Percentiles rank a stretch among this genome's conserved stretches.
Conservation (phyloP, 2,113 vertebrate genomes). For the Hemicordylus capensis region DNA sequence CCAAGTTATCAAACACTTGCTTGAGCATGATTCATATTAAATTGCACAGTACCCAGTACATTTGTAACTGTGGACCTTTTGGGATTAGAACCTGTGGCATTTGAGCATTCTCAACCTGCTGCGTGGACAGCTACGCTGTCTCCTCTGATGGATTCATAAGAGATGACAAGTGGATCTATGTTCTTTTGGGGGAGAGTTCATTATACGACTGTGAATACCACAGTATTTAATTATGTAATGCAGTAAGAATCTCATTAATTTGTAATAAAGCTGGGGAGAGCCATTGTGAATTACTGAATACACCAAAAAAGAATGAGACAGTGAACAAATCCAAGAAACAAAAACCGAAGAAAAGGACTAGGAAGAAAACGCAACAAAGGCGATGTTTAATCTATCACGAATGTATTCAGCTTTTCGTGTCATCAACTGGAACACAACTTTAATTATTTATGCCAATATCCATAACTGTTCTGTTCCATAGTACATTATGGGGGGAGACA, state of each 20-base stretch:
- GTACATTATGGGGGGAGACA: background rate
- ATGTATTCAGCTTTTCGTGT: conserved; percentile 11
- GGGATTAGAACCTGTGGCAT: background rate
- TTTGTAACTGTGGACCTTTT: background rate
- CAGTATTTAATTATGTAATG: conserved; percentile 13
- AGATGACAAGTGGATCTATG: background rate
- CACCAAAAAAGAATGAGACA: background rate
- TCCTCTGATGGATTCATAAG: background rate
- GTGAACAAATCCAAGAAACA: background rate
- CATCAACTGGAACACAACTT: conserved; percentile 32
- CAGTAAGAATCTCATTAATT: conserved; percentile 36
- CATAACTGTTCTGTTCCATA: conserved; percentile 22
- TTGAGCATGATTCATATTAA: background rate
- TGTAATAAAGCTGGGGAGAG: conserved; percentile 36
- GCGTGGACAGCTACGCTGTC: background rate
- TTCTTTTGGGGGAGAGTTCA: conserved; percentile 18
- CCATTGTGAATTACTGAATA: conserved; percentile 29
- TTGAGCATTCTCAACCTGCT: background rate
- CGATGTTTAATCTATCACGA: background rate
- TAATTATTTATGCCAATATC: conserved; percentile 52
- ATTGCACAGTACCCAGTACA: background rate
- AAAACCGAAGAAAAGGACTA: background rate
- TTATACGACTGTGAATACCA: conserved; percentile 3
- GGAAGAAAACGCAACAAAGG: background rate
- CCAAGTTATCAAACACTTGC: background rate